phyloP scores from a whole-genome alignment of 2,113 vertebrate genomes.

The Limnothrissa miodon region DNA sequence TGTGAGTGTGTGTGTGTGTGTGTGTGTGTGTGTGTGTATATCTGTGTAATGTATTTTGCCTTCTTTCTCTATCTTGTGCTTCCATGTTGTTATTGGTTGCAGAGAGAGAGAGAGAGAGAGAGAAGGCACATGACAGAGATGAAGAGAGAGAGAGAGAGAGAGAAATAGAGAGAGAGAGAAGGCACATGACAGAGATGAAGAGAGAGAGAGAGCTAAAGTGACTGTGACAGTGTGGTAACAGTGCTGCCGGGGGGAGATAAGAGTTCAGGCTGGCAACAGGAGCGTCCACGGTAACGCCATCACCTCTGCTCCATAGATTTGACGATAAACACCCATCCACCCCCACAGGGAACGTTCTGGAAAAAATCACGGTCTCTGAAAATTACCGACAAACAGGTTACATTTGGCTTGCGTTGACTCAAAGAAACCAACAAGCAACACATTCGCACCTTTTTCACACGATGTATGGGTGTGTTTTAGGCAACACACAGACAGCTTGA shows the following conservation, averaged over 20 bases:
- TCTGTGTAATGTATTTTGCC: not conserved
- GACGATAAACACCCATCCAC: not conserved
- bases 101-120: conserved; percentile 10
- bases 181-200: not conserved
- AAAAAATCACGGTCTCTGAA: not conserved
- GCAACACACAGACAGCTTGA: not conserved
- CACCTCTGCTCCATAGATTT: not conserved
- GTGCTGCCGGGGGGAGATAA: not conserved
- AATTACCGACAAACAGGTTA: not conserved
- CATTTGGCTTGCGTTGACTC: not conserved
- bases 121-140: conserved; percentile 19
- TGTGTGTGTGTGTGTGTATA: not conserved
- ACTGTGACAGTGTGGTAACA: not conserved
- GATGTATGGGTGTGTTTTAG: not conserved
- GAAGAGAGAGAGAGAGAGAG: not conserved
- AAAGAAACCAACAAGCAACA: not conserved
- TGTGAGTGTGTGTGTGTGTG: not conserved
- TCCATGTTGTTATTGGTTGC: not conserved
- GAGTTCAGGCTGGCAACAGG: not conserved
- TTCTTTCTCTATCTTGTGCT: not conserved
- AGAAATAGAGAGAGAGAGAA: conserved; percentile 19
- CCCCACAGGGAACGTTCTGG: not conserved
- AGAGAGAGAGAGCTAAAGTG: conserved; percentile 15
- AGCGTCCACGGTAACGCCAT: not conserved
- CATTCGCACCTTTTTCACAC: not conserved